These are phyloP conservation scores for Perizoma affinitatum DNA, from an alignment of 2,888 invertebrate genomes.

Conservation along the genomic window DNA sequence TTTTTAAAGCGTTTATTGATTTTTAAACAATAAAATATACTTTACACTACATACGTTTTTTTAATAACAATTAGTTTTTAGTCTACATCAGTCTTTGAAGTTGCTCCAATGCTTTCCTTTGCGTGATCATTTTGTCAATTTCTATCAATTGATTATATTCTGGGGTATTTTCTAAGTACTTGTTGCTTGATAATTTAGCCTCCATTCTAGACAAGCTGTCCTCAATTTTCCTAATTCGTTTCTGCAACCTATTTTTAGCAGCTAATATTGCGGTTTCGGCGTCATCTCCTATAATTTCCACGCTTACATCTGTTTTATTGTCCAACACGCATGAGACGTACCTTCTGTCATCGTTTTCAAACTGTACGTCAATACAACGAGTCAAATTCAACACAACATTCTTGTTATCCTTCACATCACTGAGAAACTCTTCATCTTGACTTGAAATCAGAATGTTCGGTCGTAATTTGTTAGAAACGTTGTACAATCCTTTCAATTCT, in stretches of 20 bases:
- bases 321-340: constrained; percentile 57
- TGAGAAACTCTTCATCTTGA: constrained; percentile 47
- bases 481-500: constrained; percentile 82
- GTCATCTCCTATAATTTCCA: constrained; percentile 61
- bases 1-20: constrained; percentile 51
- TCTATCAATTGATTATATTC: constrained; percentile 55
- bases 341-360: constrained; percentile 47
- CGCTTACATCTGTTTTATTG: constrained; percentile 56
- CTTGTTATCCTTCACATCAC: constrained; percentile 61
- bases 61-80: constrained; percentile 18
- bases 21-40: constrained; percentile 40
- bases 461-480: constrained; percentile 78
- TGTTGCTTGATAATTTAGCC: constrained; percentile 50
- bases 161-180: constrained; percentile 52
- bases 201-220: constrained; percentile 60
- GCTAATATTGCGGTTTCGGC: constrained; percentile 50
- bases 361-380: constrained; percentile 50
- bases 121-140: constrained; percentile 56
- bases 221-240: constrained; percentile 61
- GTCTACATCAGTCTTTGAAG: constrained; percentile 63
- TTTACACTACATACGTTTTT: constrained; percentile 15
- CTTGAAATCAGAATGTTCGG: constrained; percentile 61
- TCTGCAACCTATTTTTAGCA: constrained; percentile 58
- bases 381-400: constrained; percentile 58
- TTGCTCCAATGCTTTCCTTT: constrained; percentile 60